phyloP scores from a whole-genome alignment of 2,888 invertebrate genomes.

The Entomobrya proxima region DNA sequence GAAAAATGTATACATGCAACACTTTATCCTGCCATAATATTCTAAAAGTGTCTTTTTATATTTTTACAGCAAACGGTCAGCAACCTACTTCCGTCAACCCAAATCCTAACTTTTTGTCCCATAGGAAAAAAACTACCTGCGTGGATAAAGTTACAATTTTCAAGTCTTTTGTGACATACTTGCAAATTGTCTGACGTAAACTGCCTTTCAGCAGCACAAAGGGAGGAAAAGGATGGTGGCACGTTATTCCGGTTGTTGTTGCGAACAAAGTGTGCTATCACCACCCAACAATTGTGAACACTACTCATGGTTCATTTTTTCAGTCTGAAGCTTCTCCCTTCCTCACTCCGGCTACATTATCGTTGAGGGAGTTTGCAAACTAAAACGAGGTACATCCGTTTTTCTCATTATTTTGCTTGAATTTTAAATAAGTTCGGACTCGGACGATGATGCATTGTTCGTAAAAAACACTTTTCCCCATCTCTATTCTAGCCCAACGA shows the following conservation, averaged over 20 bases:
- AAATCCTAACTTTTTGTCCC: too few relatives aligned
- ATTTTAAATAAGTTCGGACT: not conserved
- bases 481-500: too few relatives aligned
- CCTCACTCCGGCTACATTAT: not conserved
- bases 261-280: not conserved
- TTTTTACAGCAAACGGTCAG: too few relatives aligned
- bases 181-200: not conserved
- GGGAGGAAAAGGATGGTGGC: constrained; percentile 50
- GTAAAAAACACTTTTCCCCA: too few relatives aligned
- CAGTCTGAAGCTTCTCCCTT: constrained; percentile 2
- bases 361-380: not conserved
- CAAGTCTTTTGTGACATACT: not conserved
- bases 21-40: too few relatives aligned
- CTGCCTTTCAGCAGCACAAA: constrained; percentile 15
- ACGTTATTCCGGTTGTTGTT: constrained; percentile 45
- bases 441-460: not conserved
- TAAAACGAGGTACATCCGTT: constrained; percentile 42
- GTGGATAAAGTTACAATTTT: not conserved
- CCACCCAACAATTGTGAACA: constrained; percentile 23
- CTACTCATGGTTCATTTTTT: not conserved
- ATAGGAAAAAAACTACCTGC: too few relatives aligned
- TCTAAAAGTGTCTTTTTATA: too few relatives aligned
- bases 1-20: too few relatives aligned
- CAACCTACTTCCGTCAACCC: too few relatives aligned
- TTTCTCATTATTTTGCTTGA: not conserved